Evolutionary conservation across 53 echinoderm and acorn worm species (phyloP), one percentile per base, ranked within the genome.

Genomic region (Paracentrotus lividus): DNA sequence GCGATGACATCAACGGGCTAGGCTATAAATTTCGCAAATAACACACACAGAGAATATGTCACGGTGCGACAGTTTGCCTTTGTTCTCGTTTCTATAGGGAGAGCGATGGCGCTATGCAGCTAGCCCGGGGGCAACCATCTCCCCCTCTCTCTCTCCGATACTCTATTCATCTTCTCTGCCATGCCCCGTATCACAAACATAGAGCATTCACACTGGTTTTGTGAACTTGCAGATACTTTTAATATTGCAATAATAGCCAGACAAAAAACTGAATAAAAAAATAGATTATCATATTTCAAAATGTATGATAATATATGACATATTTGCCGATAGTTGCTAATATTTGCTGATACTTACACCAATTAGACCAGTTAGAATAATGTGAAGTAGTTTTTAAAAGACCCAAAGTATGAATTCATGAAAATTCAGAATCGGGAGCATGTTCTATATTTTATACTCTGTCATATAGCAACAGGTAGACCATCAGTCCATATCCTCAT

Each of bases 11-110:
- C 81, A 81, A 81, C 44, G 6, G 15, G 20, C 26, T 45, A 9
- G 47, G 47, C 81, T 81, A 81, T 81, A 81, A 81, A 81, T 81
- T 47, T 81, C 49, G 45, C 47, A 47, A 81, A 81, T 26, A 81
- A 81, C 81, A 81, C 81, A 81, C 81, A 81, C 44, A 81, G 47
- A 81, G 47, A 81, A 81, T 81, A 81, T 81, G 81, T 81, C 81
- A 81, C 24, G 81, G 49, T 81, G 47, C 81, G 81, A 81, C 81
- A 81, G 81, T 47, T 47, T 81, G 45, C 47, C 81, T 81, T 81
- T 81, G 81, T 81, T 47, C 81, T 47, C 9, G 47, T 81, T 81
- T 81, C 44, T 81, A 81, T n/a, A 47, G 81, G 27, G 81, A 81
- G 81, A 81, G 81, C 81, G 81, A 47, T 81, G 81, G 81, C 47